These are phyloP conservation scores for Oenanthe melanoleuca DNA, from an alignment of 2,113 vertebrate genomes.

Conservation along the genomic window DNA sequence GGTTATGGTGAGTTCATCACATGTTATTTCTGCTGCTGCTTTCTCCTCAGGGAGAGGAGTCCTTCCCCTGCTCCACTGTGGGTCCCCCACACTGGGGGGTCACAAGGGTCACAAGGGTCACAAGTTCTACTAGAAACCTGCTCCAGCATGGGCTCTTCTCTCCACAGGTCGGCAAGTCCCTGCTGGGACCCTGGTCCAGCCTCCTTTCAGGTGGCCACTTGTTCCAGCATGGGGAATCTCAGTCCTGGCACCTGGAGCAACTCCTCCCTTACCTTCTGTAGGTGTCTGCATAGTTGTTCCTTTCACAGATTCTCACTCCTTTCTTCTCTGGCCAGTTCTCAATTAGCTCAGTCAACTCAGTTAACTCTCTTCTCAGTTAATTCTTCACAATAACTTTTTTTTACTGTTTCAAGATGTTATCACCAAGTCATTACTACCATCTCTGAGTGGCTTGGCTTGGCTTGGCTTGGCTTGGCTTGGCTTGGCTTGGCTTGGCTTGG, in stretches of 20 bases:
- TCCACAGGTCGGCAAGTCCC: background rate
- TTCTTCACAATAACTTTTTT: background rate
- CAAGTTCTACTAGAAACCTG: background rate
- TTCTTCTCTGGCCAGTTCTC: background rate
- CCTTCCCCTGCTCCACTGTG: background rate
- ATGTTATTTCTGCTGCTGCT: background rate
- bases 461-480: background rate
- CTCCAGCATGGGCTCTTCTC: background rate
- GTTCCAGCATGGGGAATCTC: accelerated
- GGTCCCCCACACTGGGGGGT: background rate
- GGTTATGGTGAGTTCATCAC: background rate
- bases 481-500: background rate
- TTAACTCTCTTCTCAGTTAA: background rate
- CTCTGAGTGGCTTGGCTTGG: background rate
- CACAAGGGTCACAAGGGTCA: background rate
- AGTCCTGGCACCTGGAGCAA: background rate
- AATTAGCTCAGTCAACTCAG: too few relatives aligned
- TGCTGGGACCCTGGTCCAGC: background rate
- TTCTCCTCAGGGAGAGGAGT: background rate
- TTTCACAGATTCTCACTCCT: background rate
- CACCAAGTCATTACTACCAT: background rate
- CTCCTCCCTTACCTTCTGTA: background rate
- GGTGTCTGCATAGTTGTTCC: background rate
- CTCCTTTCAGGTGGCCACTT: background rate
- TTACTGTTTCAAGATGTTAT: background rate